Evolutionary conservation across 2,797 vertebrate species (phyloP), one percentile per base, ranked within the genome.

Genomic region (Phrynocephalus forsythii): DNA sequence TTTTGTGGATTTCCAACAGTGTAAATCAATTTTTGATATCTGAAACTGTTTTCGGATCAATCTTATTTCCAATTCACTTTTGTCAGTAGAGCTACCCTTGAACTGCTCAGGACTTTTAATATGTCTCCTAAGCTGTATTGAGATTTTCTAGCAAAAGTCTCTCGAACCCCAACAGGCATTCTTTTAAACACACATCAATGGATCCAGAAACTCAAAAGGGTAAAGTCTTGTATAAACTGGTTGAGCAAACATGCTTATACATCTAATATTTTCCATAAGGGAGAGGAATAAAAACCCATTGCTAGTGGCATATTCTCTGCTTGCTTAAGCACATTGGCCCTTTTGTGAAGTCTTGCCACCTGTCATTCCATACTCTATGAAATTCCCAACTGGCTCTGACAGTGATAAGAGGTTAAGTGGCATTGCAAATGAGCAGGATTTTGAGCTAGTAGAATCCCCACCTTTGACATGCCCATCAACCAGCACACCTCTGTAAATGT

Each of bases 341-440:
- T n/a, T 0, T 33, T 30, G 30, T 15, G 18, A 71, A 56, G 82
- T 4, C 3, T 38, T 78, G 26, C 26, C 82, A 52, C 52, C 26
- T 63, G 63, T 72, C 8, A 22, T 33, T 87, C 63, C 80, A 52
- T 38, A 33, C 11, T 66, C 30, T 20, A 44, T 68, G 52, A 84
- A 90, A 92, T 86, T 50, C 79, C 26, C 44, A 77, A 24, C 28
- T 66, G 30, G 0, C 82, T 91, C 82, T 77, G 60, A 81, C 69
- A 68, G 28, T 16, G 71, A 7, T 84, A 80, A 90, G 87, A 90
- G 52, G 56, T 84, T 72, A 89, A 56, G 22, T 87, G 79, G 81
- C 60, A 30, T 77, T 79, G 76, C 3, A 90, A 85, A 89, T 22
- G 1, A 87, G 67, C 78, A 3, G 52, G n/a, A 5, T 48, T 5